Percentiles rank a stretch among this genome's conserved stretches.
phyloP scores from a whole-genome alignment of 2,797 vertebrate genomes.

The Hafferia zeledoni region DNA sequence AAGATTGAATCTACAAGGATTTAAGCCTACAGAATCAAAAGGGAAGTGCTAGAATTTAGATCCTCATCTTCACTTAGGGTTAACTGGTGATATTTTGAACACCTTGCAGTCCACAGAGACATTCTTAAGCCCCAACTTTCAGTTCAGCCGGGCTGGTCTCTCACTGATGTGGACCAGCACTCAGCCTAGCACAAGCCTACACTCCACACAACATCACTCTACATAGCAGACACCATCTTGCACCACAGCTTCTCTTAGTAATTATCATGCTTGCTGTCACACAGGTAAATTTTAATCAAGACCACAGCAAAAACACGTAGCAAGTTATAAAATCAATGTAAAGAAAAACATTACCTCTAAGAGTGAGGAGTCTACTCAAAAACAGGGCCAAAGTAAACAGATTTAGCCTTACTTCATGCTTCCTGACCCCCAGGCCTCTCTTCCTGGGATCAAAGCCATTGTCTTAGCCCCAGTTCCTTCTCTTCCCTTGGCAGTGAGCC shows the following conservation, averaged over 20 bases:
- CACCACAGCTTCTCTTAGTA: not conserved
- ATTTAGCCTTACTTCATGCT: conserved; percentile 26
- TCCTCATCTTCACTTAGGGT: not conserved
- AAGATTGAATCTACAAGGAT: not conserved
- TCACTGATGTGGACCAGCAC: rapidly evolving
- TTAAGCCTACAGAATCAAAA: not conserved
- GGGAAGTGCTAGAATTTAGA: not conserved
- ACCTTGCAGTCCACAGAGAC: not conserved
- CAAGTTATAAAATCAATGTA: not conserved
- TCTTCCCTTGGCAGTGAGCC: conserved; percentile 32
- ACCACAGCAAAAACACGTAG: not conserved
- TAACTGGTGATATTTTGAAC: not conserved
- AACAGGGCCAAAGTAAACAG: conserved; percentile 12
- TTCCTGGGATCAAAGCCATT: conserved; percentile 63
- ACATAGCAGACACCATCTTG: not conserved
- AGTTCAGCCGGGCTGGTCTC: not conserved
- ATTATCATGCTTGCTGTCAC: not conserved
- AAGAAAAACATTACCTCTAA: not conserved
- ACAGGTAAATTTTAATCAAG: not conserved
- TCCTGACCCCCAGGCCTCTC: conserved; percentile 31
- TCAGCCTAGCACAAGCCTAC: not conserved
- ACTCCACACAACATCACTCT: rapidly evolving
- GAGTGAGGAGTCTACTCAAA: not conserved
- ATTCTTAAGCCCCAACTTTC: not conserved
- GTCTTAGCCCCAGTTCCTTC: not conserved